These are phyloP conservation scores for Brachyhypopomus gauderio DNA, from an alignment of 2,113 vertebrate species.

Conservation along the genomic window DNA sequence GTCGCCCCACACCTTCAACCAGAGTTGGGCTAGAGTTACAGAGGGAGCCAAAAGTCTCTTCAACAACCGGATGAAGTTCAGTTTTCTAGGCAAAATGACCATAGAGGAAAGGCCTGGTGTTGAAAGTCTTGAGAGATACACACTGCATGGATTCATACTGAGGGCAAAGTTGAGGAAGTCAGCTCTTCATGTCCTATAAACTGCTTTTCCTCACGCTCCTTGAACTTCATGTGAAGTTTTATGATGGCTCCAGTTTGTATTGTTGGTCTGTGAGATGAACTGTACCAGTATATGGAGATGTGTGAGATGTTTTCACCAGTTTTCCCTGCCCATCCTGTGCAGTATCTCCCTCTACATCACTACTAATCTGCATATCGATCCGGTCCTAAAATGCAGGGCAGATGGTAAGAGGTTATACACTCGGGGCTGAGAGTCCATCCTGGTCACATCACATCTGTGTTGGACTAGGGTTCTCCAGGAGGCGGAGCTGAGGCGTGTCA, in stretches of 20 bases:
- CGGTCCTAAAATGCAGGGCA: not conserved
- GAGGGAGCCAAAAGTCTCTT: not conserved
- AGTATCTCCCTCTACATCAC: not conserved
- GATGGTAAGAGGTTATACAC: too few relatives aligned
- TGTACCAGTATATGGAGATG: too few relatives aligned
- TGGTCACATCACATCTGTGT: too few relatives aligned
- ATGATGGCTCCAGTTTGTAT: not conserved
- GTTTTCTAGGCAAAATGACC: not conserved
- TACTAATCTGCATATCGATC: not conserved
- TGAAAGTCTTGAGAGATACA: not conserved
- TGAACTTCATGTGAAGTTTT: not conserved
- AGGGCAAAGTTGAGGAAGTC: too few relatives aligned
- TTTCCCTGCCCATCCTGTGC: not conserved
- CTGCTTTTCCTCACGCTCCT: not conserved
- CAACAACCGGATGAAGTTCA: not conserved
- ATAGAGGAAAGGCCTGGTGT: not conserved
- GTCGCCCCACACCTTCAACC: not conserved
- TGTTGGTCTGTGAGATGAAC: not conserved
- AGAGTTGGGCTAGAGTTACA: not conserved
- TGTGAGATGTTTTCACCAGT: too few relatives aligned
- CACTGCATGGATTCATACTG: not conserved
- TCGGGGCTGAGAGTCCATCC: too few relatives aligned
- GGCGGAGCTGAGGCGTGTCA: slow-evolving; percentile 61
- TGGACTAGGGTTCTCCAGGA: not conserved
- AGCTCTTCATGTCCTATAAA: not conserved